Base-by-base conservation (phyloP, 2,888 invertebrate species). In the Scotopteryx bipunctaria region DNA sequence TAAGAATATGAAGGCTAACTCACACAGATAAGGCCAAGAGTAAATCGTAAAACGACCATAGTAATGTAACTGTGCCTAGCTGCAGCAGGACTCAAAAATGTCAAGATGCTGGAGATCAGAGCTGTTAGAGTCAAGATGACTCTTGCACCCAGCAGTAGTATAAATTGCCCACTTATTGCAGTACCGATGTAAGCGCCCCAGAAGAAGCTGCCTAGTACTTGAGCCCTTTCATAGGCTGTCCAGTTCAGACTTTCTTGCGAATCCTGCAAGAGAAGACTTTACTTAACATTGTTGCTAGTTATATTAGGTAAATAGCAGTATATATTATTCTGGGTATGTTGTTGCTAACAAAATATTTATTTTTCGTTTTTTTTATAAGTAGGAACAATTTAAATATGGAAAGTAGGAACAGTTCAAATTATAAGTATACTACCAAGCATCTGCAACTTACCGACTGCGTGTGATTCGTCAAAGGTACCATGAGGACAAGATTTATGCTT, bases 401-500 rank as follows among this genome's bases (percentile, higher is more conserved):
- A n/a, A n/a, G n/a, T n/a, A n/a, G n/a, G n/a, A n/a, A n/a, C n/a
- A n/a, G n/a, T n/a, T n/a, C n/a, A n/a, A n/a, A n/a, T n/a, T n/a
- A 23, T 23, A 8, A 25, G 9, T 25, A 3, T n/a, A n/a, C 8
- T 8, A 27, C 0, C 1, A 11, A 11, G 27, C 1, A 3, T 11
- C 1, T 11, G 6, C 9, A 27, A 31, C 36, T 25, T 13, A 60
- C 60, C 16, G 50, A 50, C 17, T 41, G 25, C 0, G 58, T 61
- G 16, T 47, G 37, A 36, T 59, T 61, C 1, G 54, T 25, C 14
- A 55, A 47, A n/a, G 63, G 61, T 1, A 91, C 91, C 93, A 93
- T 93, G 5, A 92, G 92, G 38, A 93, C 86, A 37, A 93, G 81
- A 60, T 91, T 92, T 33, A 94, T 91, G 1, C 93, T 93, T 70